These are phyloP conservation scores for Eulimnadia texana DNA, from an alignment of 1,140 invertebrate species.

Conservation along the genomic window DNA sequence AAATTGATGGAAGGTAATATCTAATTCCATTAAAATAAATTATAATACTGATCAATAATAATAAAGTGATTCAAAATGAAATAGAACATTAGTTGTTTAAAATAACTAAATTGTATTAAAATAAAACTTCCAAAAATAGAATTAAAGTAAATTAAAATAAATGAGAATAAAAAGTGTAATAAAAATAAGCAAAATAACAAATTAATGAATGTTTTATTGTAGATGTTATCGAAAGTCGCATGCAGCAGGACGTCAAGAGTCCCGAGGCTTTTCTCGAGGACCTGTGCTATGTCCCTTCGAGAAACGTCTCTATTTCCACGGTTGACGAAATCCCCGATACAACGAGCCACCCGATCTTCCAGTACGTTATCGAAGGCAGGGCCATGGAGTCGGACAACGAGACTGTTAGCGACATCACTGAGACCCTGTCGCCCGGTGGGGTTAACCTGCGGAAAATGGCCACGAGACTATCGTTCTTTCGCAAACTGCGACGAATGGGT, in stretches of 20 bases:
- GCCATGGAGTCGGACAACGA: neutral
- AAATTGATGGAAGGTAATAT: conserved; percentile 68
- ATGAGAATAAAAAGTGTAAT: too few relatives aligned
- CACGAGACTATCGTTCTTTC: neutral
- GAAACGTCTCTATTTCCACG: neutral
- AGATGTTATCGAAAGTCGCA: too few relatives aligned
- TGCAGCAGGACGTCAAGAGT: too few relatives aligned
- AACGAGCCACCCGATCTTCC: neutral
- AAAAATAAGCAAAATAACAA: too few relatives aligned
- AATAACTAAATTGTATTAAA: too few relatives aligned
- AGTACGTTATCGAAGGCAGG: neutral
- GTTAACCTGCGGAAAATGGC: neutral
- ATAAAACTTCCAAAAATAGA: too few relatives aligned
- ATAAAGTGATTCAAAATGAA: neutral
- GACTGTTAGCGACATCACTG: neutral
- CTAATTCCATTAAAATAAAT: conserved; percentile 20
- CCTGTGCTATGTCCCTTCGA: neutral
- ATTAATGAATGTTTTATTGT: too few relatives aligned
- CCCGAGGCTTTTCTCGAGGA: too few relatives aligned
- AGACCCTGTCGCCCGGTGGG: neutral
- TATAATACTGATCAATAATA: neutral
- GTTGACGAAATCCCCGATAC: neutral
- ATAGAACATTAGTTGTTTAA: too few relatives aligned
- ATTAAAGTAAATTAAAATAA: too few relatives aligned
- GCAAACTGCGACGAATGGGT: neutral